Base-by-base conservation (phyloP, 2,113 vertebrate species). In the Pygoscelis antarcticus region DNA sequence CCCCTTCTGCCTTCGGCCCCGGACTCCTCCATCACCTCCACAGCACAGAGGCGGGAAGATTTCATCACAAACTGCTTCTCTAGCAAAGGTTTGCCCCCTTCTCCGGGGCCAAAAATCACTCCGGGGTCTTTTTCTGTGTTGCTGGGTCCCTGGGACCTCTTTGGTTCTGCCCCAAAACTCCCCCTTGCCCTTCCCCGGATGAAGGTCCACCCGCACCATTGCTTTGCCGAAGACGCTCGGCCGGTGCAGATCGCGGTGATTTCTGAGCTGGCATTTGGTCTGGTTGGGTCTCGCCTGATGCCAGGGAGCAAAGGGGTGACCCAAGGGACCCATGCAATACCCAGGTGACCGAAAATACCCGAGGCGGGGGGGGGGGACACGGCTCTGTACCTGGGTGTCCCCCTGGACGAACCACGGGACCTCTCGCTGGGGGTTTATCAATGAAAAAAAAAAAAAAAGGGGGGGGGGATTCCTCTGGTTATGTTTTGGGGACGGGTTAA, bases 11-110 rank as follows among this genome's bases (percentile, higher is more conserved):
- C 38, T 38, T 25, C 16, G 10, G 6, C 36, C 58, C 29, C 0
- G 0, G 2, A 1, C 9, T 7, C 44, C 52, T 54, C 60, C 49
- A 5, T 22, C 84, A 10, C 38, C 42, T 16, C 54, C 6, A 1
- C 12, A 19, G 7, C 1, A 0, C 3, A 6, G 0, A 1, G 21
- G 2, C 7, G 13, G 2, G 3, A 72, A 5, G 0, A 4, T 40
- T 58, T 36, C 10, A 1, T 26, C 3, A 17, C 8, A 30, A 20
- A 6, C 22, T 34, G 8, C 52, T 44, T 1, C 26, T 46, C 42
- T 22, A 72, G 3, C 16, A 23, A 62, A 49, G 44, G 4, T 7
- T 90, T 79, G 65, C 36, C 13, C 36, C 42, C 34, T 25, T 30
- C 25, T 58, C 19, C 2, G 0, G 69, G 36, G 22, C 5, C 1